Base-by-base conservation (phyloP, 2,113 vertebrate species). In the Falco punctatus region DNA sequence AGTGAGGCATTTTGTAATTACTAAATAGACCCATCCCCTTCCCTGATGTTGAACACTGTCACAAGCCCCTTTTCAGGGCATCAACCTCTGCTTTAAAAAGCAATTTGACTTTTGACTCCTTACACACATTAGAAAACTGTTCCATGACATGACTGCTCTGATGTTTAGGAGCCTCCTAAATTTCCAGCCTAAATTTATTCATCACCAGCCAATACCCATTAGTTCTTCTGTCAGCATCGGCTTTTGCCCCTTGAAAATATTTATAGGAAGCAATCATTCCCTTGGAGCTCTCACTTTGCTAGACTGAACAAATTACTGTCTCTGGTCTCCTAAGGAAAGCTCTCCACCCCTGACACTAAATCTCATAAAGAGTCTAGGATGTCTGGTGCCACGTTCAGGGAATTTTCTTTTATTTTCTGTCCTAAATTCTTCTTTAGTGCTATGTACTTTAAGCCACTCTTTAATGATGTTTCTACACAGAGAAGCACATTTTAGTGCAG, bases 201-300 rank as follows among this genome's bases (percentile, higher is more conserved):
- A 40, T 82, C 78, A 57, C 65, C 77, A 89, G 22, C 21, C 11
- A 52, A 44, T 1, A 1, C 8, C 73, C 65, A 78, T 79, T 52
- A 69, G 14, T 55, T 91, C 54, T 86, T 86, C 73, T 91, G 81
- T 65, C 84, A 87, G 62, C 65, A 61, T 23, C 16, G 5, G 44
- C 26, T 84, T 85, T 67, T 75, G 44, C 21, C 73, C 83, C 81
- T 85, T 79, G 81, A 57, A 92, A 94, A 86, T 81, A 87, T 87
- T 90, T 92, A 91, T 28, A 65, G 73, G 73, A 82, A 87, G 38
- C 89, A 85, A 65, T 85, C 73, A 55, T n/a, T 94, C 35, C 52
- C 70, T 87, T 40, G 61, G 20, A 92, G 70, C 52, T 85, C 42
- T 89, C 28, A 49, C 42, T 87, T 72, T 94, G 48, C 57, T 33